phyloP scores from a whole-genome alignment of 2,888 invertebrate genomes.

The Tineola bisselliella region DNA sequence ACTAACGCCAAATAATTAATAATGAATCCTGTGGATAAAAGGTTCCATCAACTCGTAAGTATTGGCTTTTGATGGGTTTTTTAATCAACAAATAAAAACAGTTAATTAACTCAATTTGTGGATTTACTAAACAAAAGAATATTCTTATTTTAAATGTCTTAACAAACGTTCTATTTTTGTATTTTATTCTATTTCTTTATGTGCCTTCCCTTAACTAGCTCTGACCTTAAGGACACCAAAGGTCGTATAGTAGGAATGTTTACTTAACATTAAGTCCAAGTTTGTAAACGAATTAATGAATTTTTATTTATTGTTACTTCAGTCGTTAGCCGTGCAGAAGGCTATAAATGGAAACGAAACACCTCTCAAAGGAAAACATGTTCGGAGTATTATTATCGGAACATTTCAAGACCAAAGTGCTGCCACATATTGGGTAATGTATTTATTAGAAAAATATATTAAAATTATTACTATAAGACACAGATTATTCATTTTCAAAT shows the following conservation, averaged over 20 bases:
- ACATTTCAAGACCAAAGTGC: slow-evolving; percentile 94
- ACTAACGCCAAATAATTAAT: slow-evolving; percentile 22
- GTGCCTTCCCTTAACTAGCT: too few relatives aligned
- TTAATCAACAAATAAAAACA: too few relatives aligned
- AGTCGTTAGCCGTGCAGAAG: slow-evolving; percentile 90
- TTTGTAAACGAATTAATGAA: neutral
- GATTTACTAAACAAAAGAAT: too few relatives aligned
- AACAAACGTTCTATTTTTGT: too few relatives aligned
- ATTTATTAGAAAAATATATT: too few relatives aligned
- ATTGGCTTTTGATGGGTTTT: slow-evolving; percentile 13
- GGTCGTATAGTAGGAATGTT: too few relatives aligned
- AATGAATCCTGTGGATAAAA: slow-evolving; percentile 62
- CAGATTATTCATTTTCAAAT: too few relatives aligned
- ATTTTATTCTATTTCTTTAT: too few relatives aligned
- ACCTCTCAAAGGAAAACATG: slow-evolving; percentile 98
- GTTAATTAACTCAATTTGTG: too few relatives aligned
- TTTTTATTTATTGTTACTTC: slow-evolving; percentile 27
- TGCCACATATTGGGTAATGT: slow-evolving; percentile 85
- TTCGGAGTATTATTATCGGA: slow-evolving; percentile 92
- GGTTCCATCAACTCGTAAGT: slow-evolving; percentile 69
- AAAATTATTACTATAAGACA: neutral
- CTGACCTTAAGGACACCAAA: too few relatives aligned
- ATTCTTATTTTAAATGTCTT: too few relatives aligned
- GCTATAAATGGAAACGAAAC: slow-evolving; percentile 92
- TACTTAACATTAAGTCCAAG: too few relatives aligned